These are phyloP conservation scores for Alviniconcha strummeri DNA, from an alignment of 2,888 invertebrate genomes.

Conservation along the genomic window DNA sequence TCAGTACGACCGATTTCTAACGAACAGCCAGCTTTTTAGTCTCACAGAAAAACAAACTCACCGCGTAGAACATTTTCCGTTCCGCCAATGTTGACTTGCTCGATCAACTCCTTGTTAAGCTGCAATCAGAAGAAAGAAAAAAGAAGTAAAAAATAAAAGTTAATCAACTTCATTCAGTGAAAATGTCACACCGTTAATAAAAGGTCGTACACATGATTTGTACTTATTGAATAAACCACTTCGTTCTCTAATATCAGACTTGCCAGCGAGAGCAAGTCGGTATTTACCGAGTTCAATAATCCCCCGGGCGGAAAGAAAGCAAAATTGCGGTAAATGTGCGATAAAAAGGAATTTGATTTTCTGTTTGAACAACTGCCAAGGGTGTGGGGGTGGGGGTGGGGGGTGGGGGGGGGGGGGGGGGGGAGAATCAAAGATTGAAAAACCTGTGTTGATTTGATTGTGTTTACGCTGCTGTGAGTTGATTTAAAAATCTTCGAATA, in stretches of 20 bases:
- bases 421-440: background rate
- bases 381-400: too few species aligned
- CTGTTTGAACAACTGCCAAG: conserved; percentile 1
- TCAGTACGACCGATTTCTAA: too few species aligned
- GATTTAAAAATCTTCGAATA: background rate
- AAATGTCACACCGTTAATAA: conserved; percentile 9
- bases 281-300: background rate
- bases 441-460: background rate
- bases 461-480: background rate
- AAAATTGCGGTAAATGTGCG: conserved; percentile 1
- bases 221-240: conserved; percentile 4
- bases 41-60: conserved; percentile 36
- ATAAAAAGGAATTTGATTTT: conserved; percentile 8
- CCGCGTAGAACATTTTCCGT: conserved; percentile 72
- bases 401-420: too few species aligned
- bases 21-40: too few species aligned
- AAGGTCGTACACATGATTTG: conserved; percentile 15
- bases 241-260: background rate
- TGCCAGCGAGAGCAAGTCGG: background rate
- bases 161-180: background rate
- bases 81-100: conserved; percentile 73
- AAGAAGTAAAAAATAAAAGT: background rate
- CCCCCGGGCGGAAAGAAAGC: background rate
- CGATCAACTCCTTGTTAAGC: conserved; percentile 71
- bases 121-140: conserved; percentile 48